Evolutionary conservation across 2,888 invertebrate genomes (phyloP), one percentile per base, ranked within the genome.

Genomic region (Yponomeuta plumbellus): DNA sequence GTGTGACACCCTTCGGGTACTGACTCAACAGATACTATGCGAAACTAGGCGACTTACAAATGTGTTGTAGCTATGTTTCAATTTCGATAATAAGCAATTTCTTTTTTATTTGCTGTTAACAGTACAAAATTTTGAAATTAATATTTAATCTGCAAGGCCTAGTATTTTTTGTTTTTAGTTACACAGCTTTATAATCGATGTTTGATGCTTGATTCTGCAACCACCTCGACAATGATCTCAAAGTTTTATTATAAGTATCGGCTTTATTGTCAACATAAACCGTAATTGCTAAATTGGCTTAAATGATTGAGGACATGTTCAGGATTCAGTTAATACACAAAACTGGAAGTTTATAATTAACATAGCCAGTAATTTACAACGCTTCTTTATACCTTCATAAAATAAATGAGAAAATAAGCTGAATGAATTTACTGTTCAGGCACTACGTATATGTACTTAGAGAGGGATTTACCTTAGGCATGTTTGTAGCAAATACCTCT

Each of bases 311-410:
- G 40, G n/a, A 34, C 62, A 62, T 62, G 39, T 34, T 40, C 40
- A 20, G n/a, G 40, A 40, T 62, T 62, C 62, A 62, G 62, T 62
- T 62, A 76, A 72, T 73, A 66, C 69, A 68, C 72, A 73, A 80
- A 79, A 80, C 78, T 39, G n/a, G 74, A 70, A 75, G 75, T 80
- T 52, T 80, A 82, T 80, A 79, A 79, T 72, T 72, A 71, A 75
- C 73, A 74, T 72, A 72, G 70, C 69, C 44, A 17, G 68, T 72
- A 73, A 73, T 72, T 71, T 72, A 72, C 67, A 73, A 72, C 71
- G 74, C 59, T 13, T 10, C 13, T 21, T 52, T 52, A 52, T 52
- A 17, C 4, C 17, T 4, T 13, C 17, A 52, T 52, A 17, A 52
- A 52, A 52, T 52, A 17, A 17, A 52, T 52, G 44, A 17, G 44